Conservation (phyloP, 2,888 invertebrate species). For the Drosophila neotestacea region DNA sequence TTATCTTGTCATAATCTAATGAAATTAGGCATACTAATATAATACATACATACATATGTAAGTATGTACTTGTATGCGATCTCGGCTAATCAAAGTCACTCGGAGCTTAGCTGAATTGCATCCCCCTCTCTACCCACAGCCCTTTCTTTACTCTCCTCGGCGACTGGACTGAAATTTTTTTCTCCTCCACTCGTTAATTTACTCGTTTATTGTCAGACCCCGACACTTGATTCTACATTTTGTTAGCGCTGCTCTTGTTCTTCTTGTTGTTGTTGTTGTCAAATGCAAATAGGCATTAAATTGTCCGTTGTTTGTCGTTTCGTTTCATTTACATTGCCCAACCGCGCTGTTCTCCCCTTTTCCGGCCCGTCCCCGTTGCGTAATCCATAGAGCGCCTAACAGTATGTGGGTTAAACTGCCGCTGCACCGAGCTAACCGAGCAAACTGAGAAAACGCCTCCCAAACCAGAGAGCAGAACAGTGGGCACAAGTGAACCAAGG, state of each 20-base stretch:
- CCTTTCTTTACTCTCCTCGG: not conserved
- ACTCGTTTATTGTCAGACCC: conserved; percentile 57
- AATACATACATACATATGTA: not conserved
- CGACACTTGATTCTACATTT: conserved; percentile 72
- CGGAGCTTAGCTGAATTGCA: conserved; percentile 20
- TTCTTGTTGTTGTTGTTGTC: conserved; percentile 42
- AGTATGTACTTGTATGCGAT: conserved; percentile 23
- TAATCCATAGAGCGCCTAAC: conserved; percentile 40
- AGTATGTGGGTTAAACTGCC: conserved; percentile 71
- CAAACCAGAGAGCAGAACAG: conserved; percentile 26
- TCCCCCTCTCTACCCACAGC: not conserved
- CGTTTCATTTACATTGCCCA: conserved; percentile 70
- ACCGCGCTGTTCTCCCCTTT: conserved; percentile 4
- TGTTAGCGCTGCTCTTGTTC: conserved; percentile 20
- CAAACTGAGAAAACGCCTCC: conserved; percentile 12
- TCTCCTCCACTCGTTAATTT: conserved; percentile 52
- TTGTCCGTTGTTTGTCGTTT: conserved; percentile 71
- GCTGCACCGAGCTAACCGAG: conserved; percentile 46
- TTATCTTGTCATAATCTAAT: conserved; percentile 10
- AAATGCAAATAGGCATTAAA: conserved; percentile 78
- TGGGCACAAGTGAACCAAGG: conserved; percentile 8
- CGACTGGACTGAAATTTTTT: conserved; percentile 16
- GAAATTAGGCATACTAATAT: conserved; percentile 4
- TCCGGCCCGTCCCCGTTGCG: conserved; percentile 46
- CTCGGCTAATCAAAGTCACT: conserved; percentile 48